Conservation (phyloP, 2,888 invertebrate genomes). For the Tetramorium bicarinatum region DNA sequence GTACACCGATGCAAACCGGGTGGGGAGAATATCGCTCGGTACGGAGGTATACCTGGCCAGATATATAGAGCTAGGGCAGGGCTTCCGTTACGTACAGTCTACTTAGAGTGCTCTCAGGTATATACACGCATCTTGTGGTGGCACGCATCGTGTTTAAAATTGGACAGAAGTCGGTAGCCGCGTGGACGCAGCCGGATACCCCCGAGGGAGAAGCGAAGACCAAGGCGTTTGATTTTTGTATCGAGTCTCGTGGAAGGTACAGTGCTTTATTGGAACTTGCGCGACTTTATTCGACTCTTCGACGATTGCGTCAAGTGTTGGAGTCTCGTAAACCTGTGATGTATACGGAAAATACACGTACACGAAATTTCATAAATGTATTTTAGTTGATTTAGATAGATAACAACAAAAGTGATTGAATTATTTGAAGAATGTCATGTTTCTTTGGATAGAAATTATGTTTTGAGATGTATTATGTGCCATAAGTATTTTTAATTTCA, state of each 20-base stretch:
- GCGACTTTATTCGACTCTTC: slow-evolving; percentile 1
- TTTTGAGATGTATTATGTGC: not conserved
- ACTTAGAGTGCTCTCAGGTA: slow-evolving; percentile 84
- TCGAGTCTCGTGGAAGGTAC: slow-evolving; percentile 74
- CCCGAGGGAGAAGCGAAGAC: not conserved
- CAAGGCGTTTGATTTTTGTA: slow-evolving; percentile 67
- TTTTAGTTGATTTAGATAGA: not conserved
- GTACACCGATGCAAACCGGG: slow-evolving; percentile 58
- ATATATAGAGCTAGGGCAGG: slow-evolving; percentile 87
- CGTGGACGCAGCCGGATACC: slow-evolving; percentile 9
- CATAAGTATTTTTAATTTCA: not conserved
- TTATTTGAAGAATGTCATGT: not conserved
- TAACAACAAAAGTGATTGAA: not conserved
- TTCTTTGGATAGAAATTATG: not conserved
- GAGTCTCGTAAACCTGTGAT: slow-evolving; percentile 13
- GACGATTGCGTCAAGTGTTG: slow-evolving; percentile 14
- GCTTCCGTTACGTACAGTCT: slow-evolving; percentile 86
- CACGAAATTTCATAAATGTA: not conserved
- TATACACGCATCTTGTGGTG: slow-evolving; percentile 81
- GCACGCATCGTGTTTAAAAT: slow-evolving; percentile 64
- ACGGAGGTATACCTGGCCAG: slow-evolving; percentile 86
- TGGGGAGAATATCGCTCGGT: slow-evolving; percentile 84
- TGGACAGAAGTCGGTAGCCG: slow-evolving; percentile 61
- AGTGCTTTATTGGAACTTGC: slow-evolving; percentile 46
- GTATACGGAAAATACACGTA: not conserved